These are phyloP conservation scores for Caenorhabditis latens DNA, from an alignment of 1,140 invertebrate genomes.

Conservation along the genomic window DNA sequence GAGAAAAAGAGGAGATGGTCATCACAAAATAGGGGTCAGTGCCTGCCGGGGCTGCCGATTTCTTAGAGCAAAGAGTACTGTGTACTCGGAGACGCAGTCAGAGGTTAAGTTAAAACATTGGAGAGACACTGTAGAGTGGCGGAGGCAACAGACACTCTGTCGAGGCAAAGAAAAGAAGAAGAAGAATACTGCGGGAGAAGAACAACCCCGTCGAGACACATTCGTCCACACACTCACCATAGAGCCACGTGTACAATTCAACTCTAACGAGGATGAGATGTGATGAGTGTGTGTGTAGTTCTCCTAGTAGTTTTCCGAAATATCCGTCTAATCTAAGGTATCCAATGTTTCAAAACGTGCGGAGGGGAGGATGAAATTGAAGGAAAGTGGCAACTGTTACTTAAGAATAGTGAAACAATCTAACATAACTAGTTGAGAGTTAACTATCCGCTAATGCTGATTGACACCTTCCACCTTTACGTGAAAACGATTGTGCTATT, in stretches of 20 bases:
- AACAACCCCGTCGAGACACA: constrained; percentile 24
- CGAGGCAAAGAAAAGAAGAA: background rate
- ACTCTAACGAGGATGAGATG: constrained; percentile 30
- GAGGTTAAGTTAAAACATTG: constrained; percentile 60
- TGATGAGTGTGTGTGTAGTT: constrained; percentile 31
- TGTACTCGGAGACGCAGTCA: constrained; percentile 46
- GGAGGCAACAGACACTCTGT: background rate
- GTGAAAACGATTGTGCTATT: background rate
- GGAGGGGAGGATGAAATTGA: background rate
- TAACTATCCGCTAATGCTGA: background rate
- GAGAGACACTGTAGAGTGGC: constrained; percentile 14
- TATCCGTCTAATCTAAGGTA: background rate
- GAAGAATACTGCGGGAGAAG: constrained; percentile 41
- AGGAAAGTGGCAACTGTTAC: background rate
- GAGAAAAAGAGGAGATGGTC: constrained; percentile 12
- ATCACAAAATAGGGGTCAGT: constrained; percentile 51
- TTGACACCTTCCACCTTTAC: background rate
- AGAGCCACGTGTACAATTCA: constrained; percentile 59
- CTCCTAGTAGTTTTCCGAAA: background rate
- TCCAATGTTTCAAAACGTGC: background rate
- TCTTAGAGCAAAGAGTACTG: constrained; percentile 6
- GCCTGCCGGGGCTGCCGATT: constrained; percentile 50
- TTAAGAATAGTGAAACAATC: background rate
- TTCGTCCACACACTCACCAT: background rate
- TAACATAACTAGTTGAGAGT: no score